phyloP scores from a whole-genome alignment of 2,797 vertebrate species.

The Dryobates pubescens region DNA sequence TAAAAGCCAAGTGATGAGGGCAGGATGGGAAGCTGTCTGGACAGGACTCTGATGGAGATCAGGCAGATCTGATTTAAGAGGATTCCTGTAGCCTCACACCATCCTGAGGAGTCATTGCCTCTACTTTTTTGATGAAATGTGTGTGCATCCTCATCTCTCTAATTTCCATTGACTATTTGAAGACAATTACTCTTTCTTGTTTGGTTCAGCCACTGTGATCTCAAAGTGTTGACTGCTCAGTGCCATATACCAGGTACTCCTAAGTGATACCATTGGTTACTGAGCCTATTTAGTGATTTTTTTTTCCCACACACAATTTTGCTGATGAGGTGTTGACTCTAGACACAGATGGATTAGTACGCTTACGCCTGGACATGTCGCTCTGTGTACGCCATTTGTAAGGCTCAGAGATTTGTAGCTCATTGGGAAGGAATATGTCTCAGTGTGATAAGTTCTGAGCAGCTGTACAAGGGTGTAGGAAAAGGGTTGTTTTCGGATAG shows the following conservation, averaged over 20 bases:
- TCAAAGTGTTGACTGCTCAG: background rate
- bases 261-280: background rate
- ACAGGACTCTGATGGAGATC: background rate
- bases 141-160: background rate
- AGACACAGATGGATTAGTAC: background rate
- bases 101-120: background rate
- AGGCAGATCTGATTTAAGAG: background rate
- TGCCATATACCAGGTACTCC: background rate
- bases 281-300: background rate
- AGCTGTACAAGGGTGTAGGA: background rate
- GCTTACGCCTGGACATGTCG: background rate
- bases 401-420: background rate
- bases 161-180: background rate
- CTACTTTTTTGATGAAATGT: background rate
- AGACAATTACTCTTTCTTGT: background rate
- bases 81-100: background rate
- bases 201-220: background rate
- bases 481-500: too few species aligned
- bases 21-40: background rate
- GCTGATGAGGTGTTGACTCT: accelerated
- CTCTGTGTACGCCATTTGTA: background rate
- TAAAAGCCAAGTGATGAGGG: background rate
- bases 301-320: background rate
- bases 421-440: background rate
- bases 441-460: background rate